These are phyloP conservation scores for Mormyrus hasselquistii DNA, from an alignment of 2,797 vertebrate genomes.

Conservation along the genomic window DNA sequence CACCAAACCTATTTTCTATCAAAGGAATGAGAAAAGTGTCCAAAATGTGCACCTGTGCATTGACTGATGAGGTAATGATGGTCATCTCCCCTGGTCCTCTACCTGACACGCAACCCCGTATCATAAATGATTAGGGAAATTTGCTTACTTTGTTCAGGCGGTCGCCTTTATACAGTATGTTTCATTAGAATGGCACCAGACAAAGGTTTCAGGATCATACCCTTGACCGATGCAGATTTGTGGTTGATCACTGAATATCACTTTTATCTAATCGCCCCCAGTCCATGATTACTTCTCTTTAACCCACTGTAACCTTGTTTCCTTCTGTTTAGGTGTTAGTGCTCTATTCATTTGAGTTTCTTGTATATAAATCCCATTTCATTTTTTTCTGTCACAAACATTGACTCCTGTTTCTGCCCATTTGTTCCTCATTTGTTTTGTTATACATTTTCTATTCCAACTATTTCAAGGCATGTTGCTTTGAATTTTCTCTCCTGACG, in stretches of 20 bases:
- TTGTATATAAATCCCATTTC: neutral
- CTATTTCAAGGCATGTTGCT: neutral
- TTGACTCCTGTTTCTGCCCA: neutral
- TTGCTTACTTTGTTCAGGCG: neutral
- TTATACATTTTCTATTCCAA: neutral
- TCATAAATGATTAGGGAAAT: neutral
- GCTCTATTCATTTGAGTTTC: neutral
- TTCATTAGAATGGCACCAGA: neutral
- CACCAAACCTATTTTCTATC: neutral
- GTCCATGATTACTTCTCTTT: neutral
- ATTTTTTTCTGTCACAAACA: neutral
- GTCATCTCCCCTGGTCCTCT: neutral
- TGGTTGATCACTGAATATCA: neutral
- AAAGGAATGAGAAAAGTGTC: neutral
- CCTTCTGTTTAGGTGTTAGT: neutral
- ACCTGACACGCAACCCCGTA: neutral
- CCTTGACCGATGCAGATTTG: neutral
- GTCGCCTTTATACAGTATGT: neutral
- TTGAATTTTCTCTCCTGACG: neutral
- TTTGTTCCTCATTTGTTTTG: neutral
- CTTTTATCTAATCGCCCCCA: neutral
- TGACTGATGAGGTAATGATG: neutral
- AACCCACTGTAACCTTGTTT: neutral
- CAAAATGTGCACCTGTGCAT: neutral
- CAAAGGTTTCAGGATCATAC: neutral